Percentiles rank a stretch among this genome's conserved stretches.
These are phyloP conservation scores for Hoplostethus atlanticus DNA, from an alignment of 2,797 vertebrate genomes.

Conservation along the genomic window DNA sequence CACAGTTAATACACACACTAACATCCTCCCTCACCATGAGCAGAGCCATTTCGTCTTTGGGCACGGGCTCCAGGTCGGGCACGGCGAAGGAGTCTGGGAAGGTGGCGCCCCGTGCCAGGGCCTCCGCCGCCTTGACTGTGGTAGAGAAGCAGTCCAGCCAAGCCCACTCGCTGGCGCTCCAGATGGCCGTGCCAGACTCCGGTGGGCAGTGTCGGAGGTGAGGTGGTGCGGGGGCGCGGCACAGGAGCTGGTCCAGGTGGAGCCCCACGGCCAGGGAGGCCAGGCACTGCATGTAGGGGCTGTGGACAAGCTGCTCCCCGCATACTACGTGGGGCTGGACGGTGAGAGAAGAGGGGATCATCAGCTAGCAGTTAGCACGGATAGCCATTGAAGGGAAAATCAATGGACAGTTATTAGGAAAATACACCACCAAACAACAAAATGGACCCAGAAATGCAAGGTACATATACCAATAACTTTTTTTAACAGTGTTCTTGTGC, in stretches of 20 bases:
- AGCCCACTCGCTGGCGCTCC: slow-evolving; percentile 94
- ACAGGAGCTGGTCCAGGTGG: slow-evolving; percentile 92
- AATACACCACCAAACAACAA: background rate
- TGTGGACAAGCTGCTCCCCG: slow-evolving; percentile 97
- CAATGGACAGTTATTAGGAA: no score
- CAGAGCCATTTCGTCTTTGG: slow-evolving; percentile 91
- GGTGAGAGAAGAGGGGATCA: background rate
- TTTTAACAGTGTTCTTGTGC: no score
- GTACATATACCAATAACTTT: no score
- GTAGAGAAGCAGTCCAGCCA: slow-evolving; percentile 98
- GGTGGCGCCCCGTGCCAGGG: slow-evolving; percentile 90
- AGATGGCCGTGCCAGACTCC: slow-evolving; percentile 83
- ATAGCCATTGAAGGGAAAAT: no score
- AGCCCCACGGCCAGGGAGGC: slow-evolving; percentile 96
- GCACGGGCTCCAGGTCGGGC: slow-evolving; percentile 94
- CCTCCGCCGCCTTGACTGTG: slow-evolving; percentile 96
- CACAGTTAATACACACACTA: background rate
- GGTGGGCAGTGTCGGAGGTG: slow-evolving; percentile 87
- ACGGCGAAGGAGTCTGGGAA: slow-evolving; percentile 95
- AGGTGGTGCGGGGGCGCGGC: slow-evolving; percentile 88
- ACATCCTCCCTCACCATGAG: slow-evolving; percentile 89
- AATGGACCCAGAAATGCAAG: no score
- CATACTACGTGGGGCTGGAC: slow-evolving; percentile 94
- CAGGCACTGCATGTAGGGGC: slow-evolving; percentile 98
- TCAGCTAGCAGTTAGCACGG: background rate